Base-by-base conservation (phyloP, 2,888 invertebrate genomes). In the Hypomecis atomaria region DNA sequence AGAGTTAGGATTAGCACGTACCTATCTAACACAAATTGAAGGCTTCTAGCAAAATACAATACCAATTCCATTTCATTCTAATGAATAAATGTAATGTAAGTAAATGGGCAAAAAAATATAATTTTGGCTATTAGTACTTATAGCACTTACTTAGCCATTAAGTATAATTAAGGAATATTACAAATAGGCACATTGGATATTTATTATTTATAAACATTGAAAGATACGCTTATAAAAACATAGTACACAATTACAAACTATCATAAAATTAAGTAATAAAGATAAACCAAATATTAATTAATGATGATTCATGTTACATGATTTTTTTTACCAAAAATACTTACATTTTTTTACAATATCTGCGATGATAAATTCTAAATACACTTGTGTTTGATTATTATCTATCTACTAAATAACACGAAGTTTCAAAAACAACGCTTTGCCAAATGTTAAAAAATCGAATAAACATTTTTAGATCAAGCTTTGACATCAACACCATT, bases 391-490 rank as follows among this genome's bases (percentile, higher is more conserved):
- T 50, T 63, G 54, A 53, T 61, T 62, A 63, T 58, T 59, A 50
- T 60, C 69, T 69, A 65, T 59, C 58, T 62, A 67, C 57, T 56
- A 56, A 50, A 54, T 65, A 65, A 59, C 57, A 65, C 70, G 69
- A 38, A 66, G 69, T 72, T 70, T 69, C 59, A 55, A 47, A 71
- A 70, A 69, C 70, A 23, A 69, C 66, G 70, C 66, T 59, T 23
- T 60, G 56, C 50, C 61, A 60, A 65, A 55, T 34, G 48, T 50
- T 50, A 59, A 37, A 63, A 62, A 58, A 59, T 58, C 55, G 55
- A 59, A 45, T 38, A 42, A 55, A 59, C 49, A 53, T 47, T 45
- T n/a, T 59, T 47, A 37, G 10, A 59, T 59, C 52, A 65, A 60
- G 65, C 60, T 53, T 57, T 57, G 53, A 65, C 48, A 48, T 65